Evolutionary conservation across 2,888 invertebrate species (phyloP).

Genomic region (Heliothis peltigera): DNA sequence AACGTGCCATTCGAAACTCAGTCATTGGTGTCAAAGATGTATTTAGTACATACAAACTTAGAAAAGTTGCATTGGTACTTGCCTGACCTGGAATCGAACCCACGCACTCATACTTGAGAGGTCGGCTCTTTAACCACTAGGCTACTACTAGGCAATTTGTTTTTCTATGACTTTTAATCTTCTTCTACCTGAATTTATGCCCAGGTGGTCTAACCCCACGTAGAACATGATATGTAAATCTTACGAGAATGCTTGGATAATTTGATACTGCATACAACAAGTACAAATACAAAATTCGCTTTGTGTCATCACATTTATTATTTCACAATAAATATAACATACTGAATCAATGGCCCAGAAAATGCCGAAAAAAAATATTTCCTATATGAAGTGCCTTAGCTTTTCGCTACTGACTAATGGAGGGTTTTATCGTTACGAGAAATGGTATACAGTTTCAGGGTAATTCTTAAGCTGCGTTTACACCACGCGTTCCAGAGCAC

Average conservation of each 20-base stretch:
- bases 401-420: slow-evolving; percentile 25
- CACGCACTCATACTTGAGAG: too few relatives aligned
- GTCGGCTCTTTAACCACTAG: too few relatives aligned
- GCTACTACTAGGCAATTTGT: too few relatives aligned
- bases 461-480: slow-evolving; percentile 8
- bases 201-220: too few relatives aligned
- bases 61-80: too few relatives aligned
- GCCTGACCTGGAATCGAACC: too few relatives aligned
- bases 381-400: slow-evolving; percentile 2
- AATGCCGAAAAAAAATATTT: slow-evolving; percentile 21
- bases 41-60: too few relatives aligned
- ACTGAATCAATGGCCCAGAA: slow-evolving; percentile 27
- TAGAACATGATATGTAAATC: neutral
- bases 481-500: neutral
- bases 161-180: too few relatives aligned
- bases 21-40: too few relatives aligned
- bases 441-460: slow-evolving; percentile 24
- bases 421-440: slow-evolving; percentile 20
- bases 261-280: too few relatives aligned
- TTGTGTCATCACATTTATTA: slow-evolving; percentile 3
- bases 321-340: neutral
- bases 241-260: neutral
- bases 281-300: neutral
- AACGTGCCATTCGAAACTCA: too few relatives aligned
- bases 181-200: too few relatives aligned